Evolutionary conservation across 2,888 invertebrate species (phyloP).

Genomic region (Agrenia bidenticulata): DNA sequence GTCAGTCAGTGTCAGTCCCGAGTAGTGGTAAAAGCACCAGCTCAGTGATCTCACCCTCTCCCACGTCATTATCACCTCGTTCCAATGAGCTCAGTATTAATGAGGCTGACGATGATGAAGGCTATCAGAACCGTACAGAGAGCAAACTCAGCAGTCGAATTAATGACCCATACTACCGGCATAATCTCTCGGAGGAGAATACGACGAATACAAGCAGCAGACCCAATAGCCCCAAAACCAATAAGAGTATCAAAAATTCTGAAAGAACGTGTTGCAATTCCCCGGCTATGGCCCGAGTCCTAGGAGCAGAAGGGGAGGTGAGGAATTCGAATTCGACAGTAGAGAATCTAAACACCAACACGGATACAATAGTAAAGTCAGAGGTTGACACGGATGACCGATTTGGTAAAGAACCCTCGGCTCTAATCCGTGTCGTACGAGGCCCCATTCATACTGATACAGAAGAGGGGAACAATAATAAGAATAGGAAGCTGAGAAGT

Average conservation of each 20-base stretch:
- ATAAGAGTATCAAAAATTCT: too few relatives aligned
- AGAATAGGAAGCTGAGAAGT: slow-evolving; percentile 2
- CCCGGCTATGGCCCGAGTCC: too few relatives aligned
- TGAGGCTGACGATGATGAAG: neutral
- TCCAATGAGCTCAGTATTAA: neutral
- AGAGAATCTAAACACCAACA: too few relatives aligned
- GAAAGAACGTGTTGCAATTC: too few relatives aligned
- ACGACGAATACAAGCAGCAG: too few relatives aligned
- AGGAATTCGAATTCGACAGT: neutral
- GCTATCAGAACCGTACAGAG: too few relatives aligned
- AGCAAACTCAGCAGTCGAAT: too few relatives aligned
- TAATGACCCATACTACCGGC: too few relatives aligned
- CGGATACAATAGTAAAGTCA: neutral
- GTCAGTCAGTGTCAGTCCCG: too few relatives aligned
- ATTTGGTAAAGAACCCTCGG: slow-evolving; percentile 1
- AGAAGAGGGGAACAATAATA: slow-evolving; percentile 5
- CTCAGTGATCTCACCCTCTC: slow-evolving; percentile 15
- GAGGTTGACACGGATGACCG: slow-evolving; percentile 4
- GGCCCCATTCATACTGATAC: neutral
- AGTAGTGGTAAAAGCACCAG: neutral
- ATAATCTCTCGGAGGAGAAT: too few relatives aligned
- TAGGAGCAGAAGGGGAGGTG: slow-evolving; percentile 2
- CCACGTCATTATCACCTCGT: neutral
- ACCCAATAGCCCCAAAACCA: too few relatives aligned
- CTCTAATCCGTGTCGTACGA: neutral